These are phyloP conservation scores for Tyrophagus putrescentiae DNA, from an alignment of 1,140 invertebrate species.

Conservation along the genomic window DNA sequence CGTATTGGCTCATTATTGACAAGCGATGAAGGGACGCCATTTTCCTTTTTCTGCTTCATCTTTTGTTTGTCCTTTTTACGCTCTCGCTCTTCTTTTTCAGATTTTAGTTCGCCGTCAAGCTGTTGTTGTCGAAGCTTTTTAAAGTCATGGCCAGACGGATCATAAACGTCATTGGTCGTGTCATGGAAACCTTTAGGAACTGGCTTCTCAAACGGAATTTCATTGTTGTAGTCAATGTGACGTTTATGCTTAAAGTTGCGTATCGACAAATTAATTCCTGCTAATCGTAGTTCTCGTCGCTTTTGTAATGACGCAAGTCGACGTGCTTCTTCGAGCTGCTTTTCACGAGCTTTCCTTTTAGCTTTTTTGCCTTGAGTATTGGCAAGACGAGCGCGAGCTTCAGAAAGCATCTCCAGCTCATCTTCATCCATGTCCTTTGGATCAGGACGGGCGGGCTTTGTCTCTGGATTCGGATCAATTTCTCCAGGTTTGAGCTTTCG, in stretches of 20 bases:
- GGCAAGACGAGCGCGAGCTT: constrained; percentile 88
- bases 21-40: constrained; percentile 84
- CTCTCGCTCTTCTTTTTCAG: constrained; percentile 74
- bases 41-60: constrained; percentile 74
- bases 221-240: constrained; percentile 91
- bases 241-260: constrained; percentile 51
- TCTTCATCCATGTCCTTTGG: constrained; percentile 99
- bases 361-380: constrained; percentile 99
- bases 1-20: constrained; percentile 66
- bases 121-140: constrained; percentile 74
- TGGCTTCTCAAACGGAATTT: constrained; percentile 92
- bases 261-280: constrained; percentile 69
- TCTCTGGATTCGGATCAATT: constrained; percentile 99
- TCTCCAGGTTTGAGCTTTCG: constrained; percentile 93
- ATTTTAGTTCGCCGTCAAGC: constrained; percentile 73
- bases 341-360: constrained; percentile 94
- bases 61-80: constrained; percentile 79
- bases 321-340: constrained; percentile 93
- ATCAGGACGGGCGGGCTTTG: constrained; percentile 94
- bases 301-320: constrained; percentile 91
- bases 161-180: constrained; percentile 69
- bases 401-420: constrained; percentile 54
- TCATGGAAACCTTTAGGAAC: constrained; percentile 85
- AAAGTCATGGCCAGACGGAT: constrained; percentile 76
- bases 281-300: constrained; percentile 82